Percentiles rank a stretch among this genome's conserved stretches.
Conservation (phyloP, 2,888 invertebrate species). For the Caradrina clavipalpis region DNA sequence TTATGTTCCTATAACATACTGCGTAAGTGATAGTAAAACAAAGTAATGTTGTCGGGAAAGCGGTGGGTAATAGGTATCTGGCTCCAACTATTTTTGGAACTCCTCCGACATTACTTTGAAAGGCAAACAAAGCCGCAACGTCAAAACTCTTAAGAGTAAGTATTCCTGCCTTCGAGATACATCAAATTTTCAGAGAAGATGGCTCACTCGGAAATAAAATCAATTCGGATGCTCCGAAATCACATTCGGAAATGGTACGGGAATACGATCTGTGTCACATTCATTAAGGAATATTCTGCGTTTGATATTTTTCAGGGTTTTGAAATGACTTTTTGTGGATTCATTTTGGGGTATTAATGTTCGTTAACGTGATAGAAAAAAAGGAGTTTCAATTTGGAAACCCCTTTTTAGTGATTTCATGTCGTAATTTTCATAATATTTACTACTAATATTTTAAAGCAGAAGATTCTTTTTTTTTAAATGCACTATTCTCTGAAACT, state of each 20-base stretch:
- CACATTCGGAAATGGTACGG: constrained; percentile 35
- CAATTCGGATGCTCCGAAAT: constrained; percentile 35
- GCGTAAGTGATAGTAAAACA: constrained; percentile 36
- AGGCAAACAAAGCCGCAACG: constrained; percentile 23
- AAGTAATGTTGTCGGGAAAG: constrained; percentile 18
- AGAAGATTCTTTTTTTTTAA: too few species aligned
- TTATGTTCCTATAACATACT: constrained; percentile 1
- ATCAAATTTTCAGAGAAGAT: constrained; percentile 28
- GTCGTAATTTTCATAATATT: too few species aligned
- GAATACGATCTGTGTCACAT: constrained; percentile 29
- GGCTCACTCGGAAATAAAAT: constrained; percentile 42
- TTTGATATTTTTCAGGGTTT: constrained; percentile 25
- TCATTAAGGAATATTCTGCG: constrained; percentile 46
- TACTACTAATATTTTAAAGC: too few species aligned
- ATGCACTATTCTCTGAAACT: too few species aligned
- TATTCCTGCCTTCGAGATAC: constrained; percentile 3
- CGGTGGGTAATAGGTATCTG: constrained; percentile 13
- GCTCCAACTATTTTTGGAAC: constrained; percentile 30
- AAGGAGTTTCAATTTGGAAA: not conserved
- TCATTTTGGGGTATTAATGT: not conserved
- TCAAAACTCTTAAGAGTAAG: constrained; percentile 13
- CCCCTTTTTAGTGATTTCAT: not conserved
- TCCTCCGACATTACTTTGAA: constrained; percentile 19
- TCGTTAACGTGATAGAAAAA: not conserved
- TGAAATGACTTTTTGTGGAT: constrained; percentile 4